Conservation (phyloP, 92 coral and sea anemone genomes). For the Phenganax stokvisi region DNA sequence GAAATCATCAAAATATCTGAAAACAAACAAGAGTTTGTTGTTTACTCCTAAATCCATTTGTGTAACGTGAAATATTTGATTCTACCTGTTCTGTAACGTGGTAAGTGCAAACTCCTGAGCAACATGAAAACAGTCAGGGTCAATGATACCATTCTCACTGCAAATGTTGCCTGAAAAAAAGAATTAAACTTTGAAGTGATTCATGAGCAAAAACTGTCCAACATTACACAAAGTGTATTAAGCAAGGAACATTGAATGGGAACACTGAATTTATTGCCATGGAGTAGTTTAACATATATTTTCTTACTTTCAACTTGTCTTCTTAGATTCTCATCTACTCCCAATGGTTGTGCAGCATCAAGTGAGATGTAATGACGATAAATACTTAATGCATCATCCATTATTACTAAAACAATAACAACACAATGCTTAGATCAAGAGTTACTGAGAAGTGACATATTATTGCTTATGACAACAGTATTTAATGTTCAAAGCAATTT, state of each 20-base stretch:
- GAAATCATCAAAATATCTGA: conserved; percentile 84
- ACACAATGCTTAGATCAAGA: background rate
- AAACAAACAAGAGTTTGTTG: background rate
- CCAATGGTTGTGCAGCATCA: conserved; percentile 88
- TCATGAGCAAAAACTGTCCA: background rate
- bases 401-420: conserved; percentile 14
- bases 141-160: conserved; percentile 91
- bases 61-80: background rate
- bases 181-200: background rate
- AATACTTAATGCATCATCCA: conserved; percentile 82
- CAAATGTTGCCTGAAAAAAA: conserved; percentile 65
- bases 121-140: conserved; percentile 79
- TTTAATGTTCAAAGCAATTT: background rate
- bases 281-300: too few species aligned
- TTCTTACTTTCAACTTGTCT: conserved; percentile 73
- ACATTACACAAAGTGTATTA: background rate
- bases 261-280: too few species aligned
- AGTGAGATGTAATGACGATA: conserved; percentile 87
- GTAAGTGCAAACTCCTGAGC: conserved; percentile 81
- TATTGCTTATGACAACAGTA: background rate
- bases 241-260: too few species aligned
- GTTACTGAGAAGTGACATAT: too few species aligned
- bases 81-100: conserved; percentile 78
- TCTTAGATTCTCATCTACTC: conserved; percentile 76
- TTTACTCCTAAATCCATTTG: background rate